phyloP scores from a whole-genome alignment of 2,888 invertebrate genomes.

The Hyalella azteca region DNA sequence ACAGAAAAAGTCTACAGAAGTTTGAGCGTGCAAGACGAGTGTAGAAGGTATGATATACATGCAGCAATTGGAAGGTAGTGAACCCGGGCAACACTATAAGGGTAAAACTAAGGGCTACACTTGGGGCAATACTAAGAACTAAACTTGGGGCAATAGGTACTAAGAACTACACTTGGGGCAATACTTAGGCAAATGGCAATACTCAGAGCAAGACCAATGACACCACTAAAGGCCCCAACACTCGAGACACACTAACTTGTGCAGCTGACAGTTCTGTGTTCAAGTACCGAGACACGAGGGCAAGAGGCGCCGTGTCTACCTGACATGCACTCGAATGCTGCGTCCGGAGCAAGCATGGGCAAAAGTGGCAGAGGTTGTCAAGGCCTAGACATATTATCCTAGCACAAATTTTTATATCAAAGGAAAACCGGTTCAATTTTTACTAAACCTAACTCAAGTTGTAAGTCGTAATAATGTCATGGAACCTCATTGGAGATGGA shows the following conservation, averaged over 20 bases:
- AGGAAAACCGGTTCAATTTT: no score
- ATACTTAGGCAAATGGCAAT: not conserved
- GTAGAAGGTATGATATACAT: no score
- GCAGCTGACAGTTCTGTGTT: not conserved
- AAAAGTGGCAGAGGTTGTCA: not conserved
- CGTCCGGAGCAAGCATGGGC: not conserved
- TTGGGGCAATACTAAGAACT: no score
- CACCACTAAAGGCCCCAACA: not conserved
- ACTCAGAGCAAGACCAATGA: not conserved
- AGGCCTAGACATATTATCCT: no score
- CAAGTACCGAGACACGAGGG: not conserved
- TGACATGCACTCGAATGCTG: slow-evolving; percentile 52
- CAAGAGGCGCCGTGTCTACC: slow-evolving; percentile 41
- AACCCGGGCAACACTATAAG: not conserved
- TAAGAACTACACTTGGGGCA: not conserved
- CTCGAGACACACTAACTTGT: slow-evolving; percentile 9
- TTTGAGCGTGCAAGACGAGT: no score
- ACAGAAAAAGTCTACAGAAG: no score
- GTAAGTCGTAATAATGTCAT: no score
- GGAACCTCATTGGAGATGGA: no score
- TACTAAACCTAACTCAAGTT: no score
- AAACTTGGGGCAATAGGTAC: not conserved
- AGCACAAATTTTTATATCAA: no score
- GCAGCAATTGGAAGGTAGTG: not conserved
- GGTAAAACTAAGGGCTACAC: no score